These are phyloP conservation scores for Ochropacha duplaris DNA, from an alignment of 2,888 invertebrate species.

Conservation along the genomic window DNA sequence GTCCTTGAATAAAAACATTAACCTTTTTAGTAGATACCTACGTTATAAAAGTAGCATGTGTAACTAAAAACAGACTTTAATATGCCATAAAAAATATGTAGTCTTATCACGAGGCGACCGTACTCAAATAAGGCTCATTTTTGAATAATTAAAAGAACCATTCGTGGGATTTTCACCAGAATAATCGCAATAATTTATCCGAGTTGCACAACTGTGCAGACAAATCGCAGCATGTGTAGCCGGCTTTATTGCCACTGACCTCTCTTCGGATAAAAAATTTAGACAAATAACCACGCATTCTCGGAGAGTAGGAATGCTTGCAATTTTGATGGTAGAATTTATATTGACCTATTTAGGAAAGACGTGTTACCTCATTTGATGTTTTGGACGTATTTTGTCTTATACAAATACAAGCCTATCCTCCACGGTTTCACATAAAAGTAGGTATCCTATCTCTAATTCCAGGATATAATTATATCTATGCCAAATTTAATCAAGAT, in stretches of 20 bases:
- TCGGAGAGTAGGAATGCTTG: neutral
- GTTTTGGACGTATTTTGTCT: neutral
- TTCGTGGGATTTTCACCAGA: neutral
- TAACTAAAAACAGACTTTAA: too few relatives aligned
- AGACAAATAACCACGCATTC: neutral
- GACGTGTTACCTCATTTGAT: neutral
- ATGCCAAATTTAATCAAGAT: too few relatives aligned
- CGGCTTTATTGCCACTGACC: neutral
- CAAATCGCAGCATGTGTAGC: neutral
- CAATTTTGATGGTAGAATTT: conserved; percentile 2
- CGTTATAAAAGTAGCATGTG: too few relatives aligned
- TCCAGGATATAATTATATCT: too few relatives aligned
- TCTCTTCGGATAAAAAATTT: neutral
- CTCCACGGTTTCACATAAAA: too few relatives aligned
- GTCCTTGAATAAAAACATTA: too few relatives aligned
- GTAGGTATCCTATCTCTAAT: too few relatives aligned
- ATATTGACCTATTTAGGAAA: neutral
- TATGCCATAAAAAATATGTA: too few relatives aligned
- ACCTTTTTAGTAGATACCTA: too few relatives aligned
- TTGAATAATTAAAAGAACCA: neutral
- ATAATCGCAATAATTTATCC: neutral
- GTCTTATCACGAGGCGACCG: too few relatives aligned
- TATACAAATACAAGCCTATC: too few relatives aligned
- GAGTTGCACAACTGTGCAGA: neutral
- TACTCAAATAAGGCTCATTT: neutral